A percentile compares a stretch with the other conserved stretches of the same genome.
Conservation (phyloP, 2,888 invertebrate species). For the Pachydiplax longipennis region DNA sequence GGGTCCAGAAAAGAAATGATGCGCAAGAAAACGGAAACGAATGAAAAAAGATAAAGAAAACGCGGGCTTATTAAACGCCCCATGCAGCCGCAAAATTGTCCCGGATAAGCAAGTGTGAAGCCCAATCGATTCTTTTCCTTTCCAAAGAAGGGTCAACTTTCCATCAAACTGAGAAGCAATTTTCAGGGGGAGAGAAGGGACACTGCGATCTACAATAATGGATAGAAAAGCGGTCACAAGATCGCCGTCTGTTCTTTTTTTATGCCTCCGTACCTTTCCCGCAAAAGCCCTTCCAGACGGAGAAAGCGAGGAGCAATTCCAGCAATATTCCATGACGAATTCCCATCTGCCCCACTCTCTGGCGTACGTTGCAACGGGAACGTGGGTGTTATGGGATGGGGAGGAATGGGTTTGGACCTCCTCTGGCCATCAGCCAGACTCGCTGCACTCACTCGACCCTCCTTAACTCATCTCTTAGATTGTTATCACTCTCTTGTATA, state of each 20-base stretch:
- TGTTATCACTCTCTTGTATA: not conserved
- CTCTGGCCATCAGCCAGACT: not conserved
- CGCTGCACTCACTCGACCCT: not conserved
- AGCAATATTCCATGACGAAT: slow-evolving; percentile 33
- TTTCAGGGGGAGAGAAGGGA: not conserved
- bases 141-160: not conserved
- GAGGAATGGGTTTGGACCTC: not conserved
- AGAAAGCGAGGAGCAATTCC: slow-evolving; percentile 7
- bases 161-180: not conserved
- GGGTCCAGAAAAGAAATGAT: too few species aligned
- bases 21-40: too few species aligned
- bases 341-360: slow-evolving; percentile 31
- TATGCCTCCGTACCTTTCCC: not conserved
- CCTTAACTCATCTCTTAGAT: not conserved
- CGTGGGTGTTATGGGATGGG: not conserved
- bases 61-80: not conserved
- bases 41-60: too few species aligned
- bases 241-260: not conserved
- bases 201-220: not conserved
- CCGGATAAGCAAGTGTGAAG: not conserved
- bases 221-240: not conserved
- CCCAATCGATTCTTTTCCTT: not conserved
- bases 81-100: not conserved
- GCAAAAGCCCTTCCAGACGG: not conserved
- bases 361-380: not conserved